Evolutionary conservation across 2,888 invertebrate species (phyloP).

Genomic region (Spilosoma lubricipeda): DNA sequence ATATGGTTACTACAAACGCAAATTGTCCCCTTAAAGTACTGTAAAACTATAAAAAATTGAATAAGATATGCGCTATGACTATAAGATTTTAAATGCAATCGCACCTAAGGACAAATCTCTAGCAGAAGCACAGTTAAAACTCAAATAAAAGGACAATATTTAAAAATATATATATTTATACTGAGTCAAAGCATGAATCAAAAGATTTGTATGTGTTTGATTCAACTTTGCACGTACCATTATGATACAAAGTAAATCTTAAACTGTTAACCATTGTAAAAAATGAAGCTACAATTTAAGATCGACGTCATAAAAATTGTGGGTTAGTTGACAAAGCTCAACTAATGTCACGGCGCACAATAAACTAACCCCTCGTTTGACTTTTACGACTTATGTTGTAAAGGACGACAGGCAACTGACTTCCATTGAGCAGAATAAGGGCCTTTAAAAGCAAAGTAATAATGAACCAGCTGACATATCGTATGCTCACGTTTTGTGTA

Average conservation of each 20-base stretch:
- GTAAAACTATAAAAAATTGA: too few species aligned
- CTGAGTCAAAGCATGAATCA: not conserved
- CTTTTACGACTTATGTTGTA: conserved; percentile 22
- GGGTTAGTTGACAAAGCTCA: conserved; percentile 20
- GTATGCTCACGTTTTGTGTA: not conserved
- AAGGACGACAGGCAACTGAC: conserved; percentile 19
- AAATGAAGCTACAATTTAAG: conserved; percentile 7
- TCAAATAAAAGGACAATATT: not conserved
- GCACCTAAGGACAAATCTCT: too few species aligned
- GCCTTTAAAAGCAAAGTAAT: conserved; percentile 10
- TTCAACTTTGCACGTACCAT: not conserved
- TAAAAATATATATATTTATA: not conserved
- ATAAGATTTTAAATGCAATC: too few species aligned
- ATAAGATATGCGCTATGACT: too few species aligned
- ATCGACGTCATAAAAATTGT: conserved; percentile 15
- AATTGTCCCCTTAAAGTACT: too few species aligned
- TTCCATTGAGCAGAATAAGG: conserved; percentile 22
- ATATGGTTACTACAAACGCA: too few species aligned
- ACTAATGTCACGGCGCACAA: conserved; percentile 14
- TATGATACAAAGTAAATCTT: not conserved
- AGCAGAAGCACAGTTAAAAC: not conserved
- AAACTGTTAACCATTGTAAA: not conserved
- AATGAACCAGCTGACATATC: conserved; percentile 17
- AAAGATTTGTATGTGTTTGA: not conserved
- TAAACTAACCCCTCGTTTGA: conserved; percentile 20